Evolutionary conservation across 64 coral and sea anemone species (phyloP).

Genomic region (Porites australiensis): DNA sequence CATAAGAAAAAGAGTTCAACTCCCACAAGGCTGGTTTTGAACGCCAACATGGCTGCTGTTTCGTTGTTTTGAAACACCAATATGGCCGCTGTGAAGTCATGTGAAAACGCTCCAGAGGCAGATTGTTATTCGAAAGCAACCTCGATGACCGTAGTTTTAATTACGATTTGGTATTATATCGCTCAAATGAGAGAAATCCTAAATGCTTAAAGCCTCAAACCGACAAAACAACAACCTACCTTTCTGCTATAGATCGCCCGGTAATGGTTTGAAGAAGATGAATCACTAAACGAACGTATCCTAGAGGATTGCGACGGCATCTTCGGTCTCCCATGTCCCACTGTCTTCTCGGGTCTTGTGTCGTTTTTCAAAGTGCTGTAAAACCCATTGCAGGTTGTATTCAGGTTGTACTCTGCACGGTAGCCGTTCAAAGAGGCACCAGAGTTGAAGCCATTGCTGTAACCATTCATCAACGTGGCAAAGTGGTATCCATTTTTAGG

Average conservation of each 20-base stretch:
- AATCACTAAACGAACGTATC: background rate
- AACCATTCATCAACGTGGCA: background rate
- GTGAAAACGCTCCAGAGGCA: too few relatives aligned
- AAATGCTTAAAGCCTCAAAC: background rate
- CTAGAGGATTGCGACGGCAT: background rate
- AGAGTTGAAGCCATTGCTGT: background rate
- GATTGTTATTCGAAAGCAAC: too few relatives aligned
- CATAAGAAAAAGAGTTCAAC: too few relatives aligned
- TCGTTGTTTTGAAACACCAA: too few relatives aligned
- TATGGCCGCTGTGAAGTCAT: too few relatives aligned
- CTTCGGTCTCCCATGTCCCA: conserved; percentile 20
- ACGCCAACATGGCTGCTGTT: too few relatives aligned
- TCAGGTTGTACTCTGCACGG: background rate
- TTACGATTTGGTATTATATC: too few relatives aligned
- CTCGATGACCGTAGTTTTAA: too few relatives aligned
- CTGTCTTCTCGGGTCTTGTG: conserved; percentile 6
- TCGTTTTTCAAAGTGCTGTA: background rate
- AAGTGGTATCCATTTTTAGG: background rate
- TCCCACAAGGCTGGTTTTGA: too few relatives aligned
- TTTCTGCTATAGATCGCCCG: background rate
- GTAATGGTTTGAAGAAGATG: background rate
- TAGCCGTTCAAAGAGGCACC: background rate
- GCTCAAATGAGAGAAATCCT: too few relatives aligned
- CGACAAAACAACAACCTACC: background rate
- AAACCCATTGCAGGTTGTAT: conserved; percentile 10